These are phyloP conservation scores for Polyodon spathula DNA, from an alignment of 2,113 vertebrate species.

Conservation along the genomic window DNA sequence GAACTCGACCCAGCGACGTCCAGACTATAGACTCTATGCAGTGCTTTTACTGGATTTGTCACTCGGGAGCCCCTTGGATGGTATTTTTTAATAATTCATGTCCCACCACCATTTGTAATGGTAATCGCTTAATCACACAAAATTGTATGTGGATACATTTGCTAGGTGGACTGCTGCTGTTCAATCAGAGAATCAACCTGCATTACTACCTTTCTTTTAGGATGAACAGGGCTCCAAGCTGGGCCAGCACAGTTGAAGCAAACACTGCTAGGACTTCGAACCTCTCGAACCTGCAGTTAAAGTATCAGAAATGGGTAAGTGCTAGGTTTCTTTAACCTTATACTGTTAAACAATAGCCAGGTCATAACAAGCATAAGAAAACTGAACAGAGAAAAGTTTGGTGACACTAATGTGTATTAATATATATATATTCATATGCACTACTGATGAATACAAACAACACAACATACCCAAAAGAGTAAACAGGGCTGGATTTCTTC, in stretches of 20 bases:
- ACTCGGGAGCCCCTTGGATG: no score
- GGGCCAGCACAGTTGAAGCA: conserved; percentile 87
- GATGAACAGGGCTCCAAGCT: conserved; percentile 92
- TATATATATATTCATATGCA: neutral
- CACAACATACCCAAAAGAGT: conserved; percentile 84
- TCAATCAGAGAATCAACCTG: neutral
- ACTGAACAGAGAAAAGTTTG: neutral
- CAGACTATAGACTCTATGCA: no score
- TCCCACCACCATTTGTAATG: neutral
- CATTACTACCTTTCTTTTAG: conserved; percentile 87
- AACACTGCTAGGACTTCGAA: conserved; percentile 93
- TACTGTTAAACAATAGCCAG: no score
- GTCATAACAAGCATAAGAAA: neutral
- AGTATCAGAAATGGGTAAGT: conserved; percentile 13
- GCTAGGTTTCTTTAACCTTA: no score
- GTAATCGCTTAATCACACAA: neutral
- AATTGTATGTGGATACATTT: conserved; percentile 5
- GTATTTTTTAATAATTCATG: neutral
- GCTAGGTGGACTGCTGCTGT: no score
- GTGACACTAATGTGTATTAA: no score
- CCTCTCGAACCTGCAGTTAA: conserved; percentile 75
- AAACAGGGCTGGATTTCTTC: conserved; percentile 84
- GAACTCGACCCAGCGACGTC: no score
- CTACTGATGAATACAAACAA: neutral
- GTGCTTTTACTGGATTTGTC: no score